Evolutionary conservation across 1,140 invertebrate species (phyloP), one percentile per base, ranked within the genome.

Genomic region (Hestina assimilis): DNA sequence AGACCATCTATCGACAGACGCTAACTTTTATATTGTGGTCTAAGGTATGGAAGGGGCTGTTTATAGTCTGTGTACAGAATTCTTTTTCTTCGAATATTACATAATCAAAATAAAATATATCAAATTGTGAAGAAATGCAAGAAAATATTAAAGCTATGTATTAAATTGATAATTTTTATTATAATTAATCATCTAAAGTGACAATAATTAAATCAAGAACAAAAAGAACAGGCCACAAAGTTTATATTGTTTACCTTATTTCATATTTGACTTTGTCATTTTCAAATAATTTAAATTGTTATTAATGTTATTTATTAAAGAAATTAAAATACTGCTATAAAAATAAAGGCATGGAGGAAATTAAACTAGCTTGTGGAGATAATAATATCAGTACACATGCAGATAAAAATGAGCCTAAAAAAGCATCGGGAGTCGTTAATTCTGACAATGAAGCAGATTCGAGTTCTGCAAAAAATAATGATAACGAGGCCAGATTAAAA

Each of bases 401-500:
- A 14, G 31, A 38, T 12, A 23, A 17, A 7, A 51, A 35, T 4
- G 40, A 33, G 6, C 12, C 3, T 6, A 9, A 38, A 19, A 38
- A 20, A 9, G 9, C 6, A 24, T 4, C 4, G 8, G 9, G 21
- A 48, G 24, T 21, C 4, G 21, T 20, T 12, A 20, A 41, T 42
- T 40, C 15, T 56, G 35, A 58, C 57, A 26, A 42, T 3, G 45
- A 57, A 59, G 43, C 61, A 29, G 9, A 29, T 35, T 41, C 41
- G 20, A 43, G 53, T 21, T 52, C 55, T 15, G 24, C 26, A 12
- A 12, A 40, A 50, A 35, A 35, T 1, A 66, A 77, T 17, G 69
- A 83, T n/a, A 72, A 77, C 33, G 79, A 81, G 58, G 46, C 31
- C 23, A 72, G 82, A 48, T 56, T 84, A 41, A 79, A 79, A 48